Percentiles rank a stretch among this genome's conserved stretches.
Evolutionary conservation across 2,888 invertebrate genomes (phyloP).

Genomic region (Trichogramma dendrolimi): DNA sequence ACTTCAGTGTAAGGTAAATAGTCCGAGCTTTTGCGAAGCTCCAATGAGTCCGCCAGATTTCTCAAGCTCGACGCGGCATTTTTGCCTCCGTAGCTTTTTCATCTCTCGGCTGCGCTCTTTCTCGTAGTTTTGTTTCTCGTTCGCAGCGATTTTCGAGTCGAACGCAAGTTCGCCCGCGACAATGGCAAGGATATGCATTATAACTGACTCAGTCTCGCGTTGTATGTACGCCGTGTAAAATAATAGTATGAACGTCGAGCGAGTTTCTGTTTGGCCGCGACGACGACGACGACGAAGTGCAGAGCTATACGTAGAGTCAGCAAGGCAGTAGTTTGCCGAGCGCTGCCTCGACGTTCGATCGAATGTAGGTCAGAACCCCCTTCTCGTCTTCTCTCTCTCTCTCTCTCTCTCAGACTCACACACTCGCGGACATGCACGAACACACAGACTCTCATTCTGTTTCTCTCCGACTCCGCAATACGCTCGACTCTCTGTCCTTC

Average conservation of each 20-base stretch:
- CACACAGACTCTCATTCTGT: background rate
- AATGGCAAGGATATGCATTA: background rate
- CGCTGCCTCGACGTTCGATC: conserved; percentile 17
- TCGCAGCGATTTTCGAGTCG: background rate
- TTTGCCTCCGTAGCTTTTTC: too few relatives aligned
- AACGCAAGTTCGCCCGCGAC: background rate
- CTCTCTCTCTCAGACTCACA: background rate
- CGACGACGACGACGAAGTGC: conserved; percentile 16
- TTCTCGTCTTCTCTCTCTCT: conserved; percentile 21
- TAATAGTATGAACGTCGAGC: too few relatives aligned
- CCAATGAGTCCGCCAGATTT: too few relatives aligned
- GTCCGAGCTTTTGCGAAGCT: too few relatives aligned
- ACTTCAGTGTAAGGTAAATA: background rate
- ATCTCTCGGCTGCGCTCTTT: too few relatives aligned
- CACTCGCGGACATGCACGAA: too few relatives aligned
- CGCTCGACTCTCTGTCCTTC: too few relatives aligned
- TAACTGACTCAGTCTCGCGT: background rate
- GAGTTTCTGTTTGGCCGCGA: conserved; percentile 7
- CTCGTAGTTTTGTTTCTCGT: too few relatives aligned
- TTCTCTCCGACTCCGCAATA: background rate
- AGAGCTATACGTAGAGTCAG: background rate
- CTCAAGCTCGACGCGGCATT: too few relatives aligned
- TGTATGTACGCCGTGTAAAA: too few relatives aligned
- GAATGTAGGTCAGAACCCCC: conserved; percentile 27
- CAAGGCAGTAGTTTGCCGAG: conserved; percentile 5